Base-by-base conservation (phyloP, 2,888 invertebrate genomes). In the Eupithecia centaureata region DNA sequence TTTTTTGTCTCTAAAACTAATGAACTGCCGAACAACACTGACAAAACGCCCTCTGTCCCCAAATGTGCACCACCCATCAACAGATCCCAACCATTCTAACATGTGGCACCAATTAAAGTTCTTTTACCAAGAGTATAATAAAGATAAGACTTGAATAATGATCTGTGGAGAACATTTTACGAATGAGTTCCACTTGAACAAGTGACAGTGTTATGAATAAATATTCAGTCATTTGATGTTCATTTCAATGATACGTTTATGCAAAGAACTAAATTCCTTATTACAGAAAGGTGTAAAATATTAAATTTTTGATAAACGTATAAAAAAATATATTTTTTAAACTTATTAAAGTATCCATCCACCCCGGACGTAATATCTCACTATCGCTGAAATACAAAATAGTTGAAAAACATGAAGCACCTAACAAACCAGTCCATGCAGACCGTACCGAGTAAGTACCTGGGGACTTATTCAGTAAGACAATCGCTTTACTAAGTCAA, bases 41-140 rank as follows among this genome's bases (percentile, higher is more conserved):
- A 82, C 82, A 80, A 78, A 79, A 77, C 79, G 76, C 79, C 77
- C 78, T 73, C 72, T 79, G 58, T 73, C 76, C 75, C 84, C 86
- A 86, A 84, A 84, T 81, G 84, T 86, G 81, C 81, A 77, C 80
- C 75, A 70, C 79, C 81, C 85, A 87, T 85, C 87, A 85, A 84
- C 88, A 85, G 81, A 71, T 79, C 74, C 76, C 78, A 81, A 80
- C 81, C 85, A 85, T 85, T 82, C 79, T 76, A 86, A 89, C 91
- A 91, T 91, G 89, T 91, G 91, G 89, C 83, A 88, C 86, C 91
- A 91, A 91, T 91, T 91, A 91, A 86, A 90, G 85, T 87, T 89
- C 86, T 90, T 90, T 89, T 87, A 87, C 83, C 82, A 82, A 85
- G 86, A 86, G 86, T 77, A 84, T 87, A 88, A 89, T 90, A 88